Evolutionary conservation across 2,113 vertebrate genomes (phyloP).

Genomic region (Tretioscincus oriximinensis): DNA sequence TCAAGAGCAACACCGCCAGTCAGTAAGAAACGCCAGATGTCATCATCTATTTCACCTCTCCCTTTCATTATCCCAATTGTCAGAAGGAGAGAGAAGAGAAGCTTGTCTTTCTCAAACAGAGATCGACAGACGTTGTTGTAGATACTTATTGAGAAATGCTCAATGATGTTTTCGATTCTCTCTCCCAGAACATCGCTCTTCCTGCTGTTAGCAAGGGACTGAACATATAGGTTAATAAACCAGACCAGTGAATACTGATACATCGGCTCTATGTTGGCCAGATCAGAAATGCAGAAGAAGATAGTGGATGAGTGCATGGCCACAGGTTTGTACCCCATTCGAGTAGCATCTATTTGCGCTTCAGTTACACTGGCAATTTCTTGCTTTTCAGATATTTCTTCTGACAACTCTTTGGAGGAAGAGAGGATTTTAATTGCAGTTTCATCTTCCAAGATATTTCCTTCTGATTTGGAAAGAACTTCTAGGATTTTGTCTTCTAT

Average conservation of each 20-base stretch:
- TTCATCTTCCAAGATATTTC: slow-evolving; percentile 92
- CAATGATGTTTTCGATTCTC: slow-evolving; percentile 79
- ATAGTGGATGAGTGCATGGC: slow-evolving; percentile 86
- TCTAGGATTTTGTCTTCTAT: slow-evolving; percentile 91
- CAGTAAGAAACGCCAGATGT: slow-evolving; percentile 85
- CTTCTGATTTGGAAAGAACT: slow-evolving; percentile 85
- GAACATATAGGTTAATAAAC: slow-evolving; percentile 88
- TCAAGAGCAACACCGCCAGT: slow-evolving; percentile 89
- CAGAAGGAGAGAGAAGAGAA: slow-evolving; percentile 89
- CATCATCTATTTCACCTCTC: slow-evolving; percentile 74
- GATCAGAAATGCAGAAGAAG: slow-evolving; percentile 92
- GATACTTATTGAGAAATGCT: slow-evolving; percentile 85
- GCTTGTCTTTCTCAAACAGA: slow-evolving; percentile 92
- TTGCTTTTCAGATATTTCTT: slow-evolving; percentile 91
- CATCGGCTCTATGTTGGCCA: slow-evolving; percentile 93
- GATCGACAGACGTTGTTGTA: slow-evolving; percentile 91
- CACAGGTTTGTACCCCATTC: slow-evolving; percentile 90
- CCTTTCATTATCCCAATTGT: slow-evolving; percentile 88
- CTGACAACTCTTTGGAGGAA: slow-evolving; percentile 86
- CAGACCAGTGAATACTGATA: slow-evolving; percentile 91
- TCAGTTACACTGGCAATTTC: slow-evolving; percentile 85
- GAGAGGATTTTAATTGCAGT: slow-evolving; percentile 86
- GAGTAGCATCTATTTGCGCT: slow-evolving; percentile 85
- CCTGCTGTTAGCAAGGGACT: slow-evolving; percentile 80
- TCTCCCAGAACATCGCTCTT: slow-evolving; percentile 74